Conservation (phyloP, 2,113 vertebrate genomes). For the Semicossyphus pulcher region DNA sequence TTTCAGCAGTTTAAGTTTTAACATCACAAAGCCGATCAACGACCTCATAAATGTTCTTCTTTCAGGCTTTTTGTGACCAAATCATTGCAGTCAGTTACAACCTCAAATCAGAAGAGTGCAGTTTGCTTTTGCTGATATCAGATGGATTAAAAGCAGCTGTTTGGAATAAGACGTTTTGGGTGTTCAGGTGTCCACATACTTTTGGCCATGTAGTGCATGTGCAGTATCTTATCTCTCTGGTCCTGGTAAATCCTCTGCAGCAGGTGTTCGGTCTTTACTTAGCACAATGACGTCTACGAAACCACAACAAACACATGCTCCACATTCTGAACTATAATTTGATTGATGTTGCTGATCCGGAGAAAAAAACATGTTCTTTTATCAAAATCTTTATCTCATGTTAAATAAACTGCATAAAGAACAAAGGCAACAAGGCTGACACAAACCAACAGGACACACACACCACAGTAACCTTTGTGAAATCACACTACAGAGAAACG, state of each 20-base stretch:
- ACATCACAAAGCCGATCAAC: too few species aligned
- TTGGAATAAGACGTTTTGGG: too few species aligned
- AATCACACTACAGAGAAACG: too few species aligned
- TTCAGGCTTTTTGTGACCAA: too few species aligned
- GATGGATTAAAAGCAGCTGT: too few species aligned
- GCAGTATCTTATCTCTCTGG: background rate
- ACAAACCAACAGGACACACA: background rate
- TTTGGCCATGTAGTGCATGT: background rate
- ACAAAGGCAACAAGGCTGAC: background rate
- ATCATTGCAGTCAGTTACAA: too few species aligned
- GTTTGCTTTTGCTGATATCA: too few species aligned
- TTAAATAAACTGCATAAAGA: slow-evolving; percentile 10
- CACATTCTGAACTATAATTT: background rate
- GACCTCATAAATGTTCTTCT: too few species aligned
- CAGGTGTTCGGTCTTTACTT: slow-evolving; percentile 57
- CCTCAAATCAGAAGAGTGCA: background rate
- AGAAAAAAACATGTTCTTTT: background rate
- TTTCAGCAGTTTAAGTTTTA: too few species aligned
- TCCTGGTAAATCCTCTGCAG: slow-evolving; percentile 36
- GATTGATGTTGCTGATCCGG: slow-evolving; percentile 1
- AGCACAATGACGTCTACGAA: slow-evolving; percentile 20
- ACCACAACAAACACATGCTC: background rate
- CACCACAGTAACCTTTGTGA: too few species aligned
- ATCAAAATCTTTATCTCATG: slow-evolving; percentile 8
- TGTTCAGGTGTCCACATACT: background rate